These are phyloP conservation scores for Hydropsyche tenuis DNA, from an alignment of 1,140 invertebrate species.

Conservation along the genomic window DNA sequence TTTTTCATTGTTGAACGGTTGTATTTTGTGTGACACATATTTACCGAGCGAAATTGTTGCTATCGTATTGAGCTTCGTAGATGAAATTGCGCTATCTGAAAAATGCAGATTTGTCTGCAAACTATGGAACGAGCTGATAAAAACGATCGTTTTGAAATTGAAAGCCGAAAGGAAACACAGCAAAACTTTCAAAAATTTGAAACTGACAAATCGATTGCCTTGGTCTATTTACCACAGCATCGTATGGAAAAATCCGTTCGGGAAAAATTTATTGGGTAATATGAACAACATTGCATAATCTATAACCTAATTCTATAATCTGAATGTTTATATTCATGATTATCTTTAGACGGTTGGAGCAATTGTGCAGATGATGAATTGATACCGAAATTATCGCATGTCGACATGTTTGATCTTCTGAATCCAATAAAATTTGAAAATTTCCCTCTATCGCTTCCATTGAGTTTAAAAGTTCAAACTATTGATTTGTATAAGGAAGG, in stretches of 20 bases:
- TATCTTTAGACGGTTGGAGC: no score
- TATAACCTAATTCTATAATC: no score
- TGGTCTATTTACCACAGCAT: conserved; percentile 51
- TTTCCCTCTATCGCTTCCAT: conserved; percentile 58
- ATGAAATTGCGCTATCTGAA: conserved; percentile 26
- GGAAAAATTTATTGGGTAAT: conserved; percentile 56
- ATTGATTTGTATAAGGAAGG: conserved; percentile 50
- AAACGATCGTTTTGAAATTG: conserved; percentile 39
- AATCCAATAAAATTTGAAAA: no score
- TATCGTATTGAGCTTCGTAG: conserved; percentile 39
- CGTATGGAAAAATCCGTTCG: conserved; percentile 52
- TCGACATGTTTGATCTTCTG: no score
- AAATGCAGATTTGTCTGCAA: conserved; percentile 35
- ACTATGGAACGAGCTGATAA: conserved; percentile 40
- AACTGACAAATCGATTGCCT: conserved; percentile 27
- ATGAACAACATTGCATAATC: conserved; percentile 53
- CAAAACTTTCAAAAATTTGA: conserved; percentile 10
- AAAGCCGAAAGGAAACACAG: conserved; percentile 42
- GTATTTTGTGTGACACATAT: conserved; percentile 17
- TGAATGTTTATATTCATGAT: no score
- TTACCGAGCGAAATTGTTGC: conserved; percentile 42
- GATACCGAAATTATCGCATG: no score
- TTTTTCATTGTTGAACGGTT: conserved; percentile 38
- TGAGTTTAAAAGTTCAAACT: conserved; percentile 53
- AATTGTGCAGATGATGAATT: no score